Evolutionary conservation across 2,888 invertebrate genomes (phyloP), one percentile per base, ranked within the genome.

Genomic region (Achlya flavicornis): DNA sequence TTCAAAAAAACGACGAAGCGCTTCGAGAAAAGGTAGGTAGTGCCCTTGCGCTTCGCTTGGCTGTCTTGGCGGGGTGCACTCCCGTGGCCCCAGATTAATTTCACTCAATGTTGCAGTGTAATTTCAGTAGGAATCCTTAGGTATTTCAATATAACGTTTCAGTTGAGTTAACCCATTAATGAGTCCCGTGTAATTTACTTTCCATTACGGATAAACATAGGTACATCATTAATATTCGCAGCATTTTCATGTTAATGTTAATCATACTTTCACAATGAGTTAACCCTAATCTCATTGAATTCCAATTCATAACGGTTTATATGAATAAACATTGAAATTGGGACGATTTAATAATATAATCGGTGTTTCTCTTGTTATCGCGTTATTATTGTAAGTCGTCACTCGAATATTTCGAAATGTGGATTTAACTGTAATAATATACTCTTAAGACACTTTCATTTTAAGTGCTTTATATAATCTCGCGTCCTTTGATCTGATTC

Each of bases 311-410:
- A 67, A 57, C 53, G 38, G 11, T 57, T 60, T 8, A 60, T 26
- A 58, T 53, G 64, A 66, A 66, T 64, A 64, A 68, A 68, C 68
- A 64, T 62, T 68, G 14, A 61, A 63, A 61, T 53, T 53, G 53
- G 16, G 4, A 19, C 4, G 53, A 10, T 64, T 68, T 61, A 62
- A 64, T 68, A 63, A 64, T 43, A 62, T 59, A 63, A 64, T 63
- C 19, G 35, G 0, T 53, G 19, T 60, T n/a, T 43, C 41, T 26
- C 19, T 60, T 59, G 59, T 19, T 41, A 19, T 59, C 41, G 41
- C 4, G 26, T 41, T 59, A 35, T 59, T 60, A 41, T 41, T 43
- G 60, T 59, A 35, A 59, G 59, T 19, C 26, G 19, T 19, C 19
- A 46, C 46, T 46, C 53, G 19, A 53, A 53, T n/a, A 60, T 41